Conservation (phyloP, 2,797 vertebrate species). For the Mormyrops boulengeri region DNA sequence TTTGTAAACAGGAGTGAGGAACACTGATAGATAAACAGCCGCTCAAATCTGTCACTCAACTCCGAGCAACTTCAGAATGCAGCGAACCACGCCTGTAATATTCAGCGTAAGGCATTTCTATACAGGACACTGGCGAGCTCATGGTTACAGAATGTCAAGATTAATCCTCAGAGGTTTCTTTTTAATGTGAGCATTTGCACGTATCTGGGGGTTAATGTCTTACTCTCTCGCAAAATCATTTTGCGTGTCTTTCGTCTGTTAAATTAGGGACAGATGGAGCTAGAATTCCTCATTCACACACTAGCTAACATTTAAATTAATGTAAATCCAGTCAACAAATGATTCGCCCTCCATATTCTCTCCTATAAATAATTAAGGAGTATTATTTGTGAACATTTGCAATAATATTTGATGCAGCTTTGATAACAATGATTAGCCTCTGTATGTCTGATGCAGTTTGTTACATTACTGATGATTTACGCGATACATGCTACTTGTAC, state of each 20-base stretch:
- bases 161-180: constrained; percentile 3
- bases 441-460: not conserved
- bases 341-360: not conserved
- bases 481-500: not conserved
- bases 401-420: constrained; percentile 10
- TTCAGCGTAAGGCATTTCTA: not conserved
- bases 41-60: not conserved
- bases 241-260: not conserved
- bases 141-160: not conserved
- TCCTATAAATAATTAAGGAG: constrained; percentile 9
- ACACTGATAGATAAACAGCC: not conserved
- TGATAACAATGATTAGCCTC: not conserved
- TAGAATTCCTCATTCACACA: not conserved
- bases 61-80: not conserved
- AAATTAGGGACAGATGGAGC: not conserved
- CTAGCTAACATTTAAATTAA: not conserved
- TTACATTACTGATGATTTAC: constrained; percentile 17
- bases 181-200: not conserved
- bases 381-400: not conserved
- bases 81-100: not conserved
- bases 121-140: not conserved
- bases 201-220: not conserved
- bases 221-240: not conserved
- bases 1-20: not conserved
- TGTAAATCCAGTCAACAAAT: not conserved